Percentiles rank a stretch among this genome's conserved stretches.
These are phyloP conservation scores for Drosophila lacertosa DNA, from an alignment of 1,140 invertebrate genomes.

Conservation along the genomic window DNA sequence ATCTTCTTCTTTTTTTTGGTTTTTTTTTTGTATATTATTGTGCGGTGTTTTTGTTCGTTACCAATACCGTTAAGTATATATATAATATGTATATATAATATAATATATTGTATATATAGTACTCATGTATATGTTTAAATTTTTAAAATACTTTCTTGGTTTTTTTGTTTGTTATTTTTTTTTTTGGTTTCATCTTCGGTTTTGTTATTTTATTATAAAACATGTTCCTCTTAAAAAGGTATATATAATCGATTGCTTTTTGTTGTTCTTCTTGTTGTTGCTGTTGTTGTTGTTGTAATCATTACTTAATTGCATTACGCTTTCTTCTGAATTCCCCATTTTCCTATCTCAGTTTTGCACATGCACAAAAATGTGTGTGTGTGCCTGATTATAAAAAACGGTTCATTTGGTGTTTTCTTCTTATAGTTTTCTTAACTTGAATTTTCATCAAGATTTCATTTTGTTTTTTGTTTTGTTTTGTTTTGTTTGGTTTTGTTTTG, in stretches of 20 bases:
- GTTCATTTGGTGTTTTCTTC: constrained; percentile 27
- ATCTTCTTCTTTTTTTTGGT: constrained; percentile 16
- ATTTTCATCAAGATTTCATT: constrained; percentile 23
- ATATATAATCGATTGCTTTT: constrained; percentile 82
- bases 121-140: constrained; percentile 81
- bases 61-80: constrained; percentile 76
- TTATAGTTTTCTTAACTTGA: constrained; percentile 60
- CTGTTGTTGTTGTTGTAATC: constrained; percentile 31
- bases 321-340: constrained; percentile 18
- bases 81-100: constrained; percentile 73
- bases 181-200: constrained; percentile 31
- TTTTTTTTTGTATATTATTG: constrained; percentile 77
- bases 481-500: constrained; percentile 52
- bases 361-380: constrained; percentile 64
- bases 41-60: constrained; percentile 82
- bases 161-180: constrained; percentile 43
- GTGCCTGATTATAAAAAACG: constrained; percentile 64
- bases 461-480: constrained; percentile 28
- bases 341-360: constrained; percentile 16
- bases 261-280: constrained; percentile 58
- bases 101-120: constrained; percentile 69
- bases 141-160: constrained; percentile 81
- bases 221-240: constrained; percentile 77
- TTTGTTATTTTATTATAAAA: constrained; percentile 64
- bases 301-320: constrained; percentile 48